phyloP scores from a whole-genome alignment of 2,888 invertebrate species.

The Kuschelorhynchus macadamiae region DNA sequence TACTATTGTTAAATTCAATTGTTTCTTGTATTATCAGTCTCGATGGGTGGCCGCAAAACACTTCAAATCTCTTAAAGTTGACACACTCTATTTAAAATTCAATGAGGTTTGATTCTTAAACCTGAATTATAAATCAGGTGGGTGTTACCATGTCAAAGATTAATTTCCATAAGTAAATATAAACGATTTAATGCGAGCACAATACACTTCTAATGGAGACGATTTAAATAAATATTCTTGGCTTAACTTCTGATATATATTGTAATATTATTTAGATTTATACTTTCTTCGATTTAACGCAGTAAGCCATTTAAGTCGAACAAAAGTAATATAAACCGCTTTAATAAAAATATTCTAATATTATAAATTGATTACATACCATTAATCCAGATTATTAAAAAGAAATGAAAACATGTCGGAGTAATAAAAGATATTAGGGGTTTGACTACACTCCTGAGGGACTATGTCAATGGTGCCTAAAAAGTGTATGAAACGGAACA shows the following conservation, averaged over 20 bases:
- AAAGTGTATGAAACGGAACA: no score
- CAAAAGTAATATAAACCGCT: no score
- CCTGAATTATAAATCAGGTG: slow-evolving; percentile 5
- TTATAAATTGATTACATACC: no score
- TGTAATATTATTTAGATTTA: background rate
- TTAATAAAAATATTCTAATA: no score
- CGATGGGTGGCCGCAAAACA: background rate
- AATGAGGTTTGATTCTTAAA: slow-evolving; percentile 9
- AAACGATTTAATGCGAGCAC: background rate
- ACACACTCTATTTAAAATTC: slow-evolving; percentile 6
- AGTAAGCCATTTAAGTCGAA: no score
- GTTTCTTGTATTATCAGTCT: slow-evolving; percentile 1
- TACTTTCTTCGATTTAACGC: no score
- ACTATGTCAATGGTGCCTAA: no score
- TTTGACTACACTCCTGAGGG: no score
- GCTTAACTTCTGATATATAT: background rate
- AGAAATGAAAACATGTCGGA: no score
- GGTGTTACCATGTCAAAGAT: background rate
- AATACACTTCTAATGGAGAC: background rate
- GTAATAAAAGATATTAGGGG: no score
- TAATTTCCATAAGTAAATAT: slow-evolving; percentile 4
- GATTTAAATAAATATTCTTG: background rate
- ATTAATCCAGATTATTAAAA: no score
- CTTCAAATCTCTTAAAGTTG: background rate
- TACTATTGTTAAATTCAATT: background rate